These are phyloP conservation scores for Lithophane socia DNA, from an alignment of 2,888 invertebrate species.

Conservation along the genomic window DNA sequence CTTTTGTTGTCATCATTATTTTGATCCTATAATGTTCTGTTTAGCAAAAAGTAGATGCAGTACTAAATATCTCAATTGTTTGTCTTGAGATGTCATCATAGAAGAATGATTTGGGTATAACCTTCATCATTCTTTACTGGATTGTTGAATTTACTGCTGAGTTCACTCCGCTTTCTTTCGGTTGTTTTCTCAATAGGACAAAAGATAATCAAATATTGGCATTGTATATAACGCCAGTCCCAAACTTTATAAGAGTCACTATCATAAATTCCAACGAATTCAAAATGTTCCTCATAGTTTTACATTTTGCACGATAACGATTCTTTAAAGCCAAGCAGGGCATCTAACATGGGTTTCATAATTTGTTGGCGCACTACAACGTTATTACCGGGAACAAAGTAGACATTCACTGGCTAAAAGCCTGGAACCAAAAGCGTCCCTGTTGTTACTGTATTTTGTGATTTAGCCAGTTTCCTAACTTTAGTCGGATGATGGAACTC, in stretches of 20 bases:
- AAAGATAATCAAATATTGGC: neutral
- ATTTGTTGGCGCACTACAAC: slow-evolving; percentile 61
- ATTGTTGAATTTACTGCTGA: neutral
- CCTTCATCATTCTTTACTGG: neutral
- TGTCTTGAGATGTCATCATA: neutral
- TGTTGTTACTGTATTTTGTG: slow-evolving; percentile 55
- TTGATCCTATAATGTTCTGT: neutral
- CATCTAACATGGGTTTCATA: slow-evolving; percentile 55
- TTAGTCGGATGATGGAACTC: slow-evolving; percentile 46
- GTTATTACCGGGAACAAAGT: slow-evolving; percentile 64
- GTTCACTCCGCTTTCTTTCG: neutral
- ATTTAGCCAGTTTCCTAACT: slow-evolving; percentile 54
- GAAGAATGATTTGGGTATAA: neutral
- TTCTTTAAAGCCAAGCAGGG: slow-evolving; percentile 38
- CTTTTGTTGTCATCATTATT: slow-evolving; percentile 15
- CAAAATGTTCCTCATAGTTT: slow-evolving; percentile 8
- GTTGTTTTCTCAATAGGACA: neutral
- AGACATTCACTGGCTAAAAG: slow-evolving; percentile 63
- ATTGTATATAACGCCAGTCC: neutral
- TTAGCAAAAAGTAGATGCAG: neutral
- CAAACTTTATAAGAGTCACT: neutral
- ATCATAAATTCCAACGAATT: slow-evolving; percentile 1
- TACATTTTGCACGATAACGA: slow-evolving; percentile 33
- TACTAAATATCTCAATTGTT: neutral
- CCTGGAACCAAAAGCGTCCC: slow-evolving; percentile 52